These are phyloP conservation scores for Neoniphon sammara DNA, from an alignment of 2,797 vertebrate species.

Conservation along the genomic window DNA sequence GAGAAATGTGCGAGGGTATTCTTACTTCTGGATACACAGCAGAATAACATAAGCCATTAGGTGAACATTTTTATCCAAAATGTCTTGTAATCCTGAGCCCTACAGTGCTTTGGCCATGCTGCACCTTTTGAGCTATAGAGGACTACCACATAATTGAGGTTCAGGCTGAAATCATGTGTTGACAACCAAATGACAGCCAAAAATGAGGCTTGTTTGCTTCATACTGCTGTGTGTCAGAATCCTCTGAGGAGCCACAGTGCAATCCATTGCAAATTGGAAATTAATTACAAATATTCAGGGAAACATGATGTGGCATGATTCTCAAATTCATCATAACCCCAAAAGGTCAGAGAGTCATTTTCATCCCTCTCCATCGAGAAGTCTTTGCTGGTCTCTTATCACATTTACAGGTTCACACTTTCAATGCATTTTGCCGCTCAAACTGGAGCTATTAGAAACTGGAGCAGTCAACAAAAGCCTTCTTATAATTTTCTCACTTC, in stretches of 20 bases:
- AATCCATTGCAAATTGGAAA: background rate
- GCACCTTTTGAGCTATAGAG: too few relatives aligned
- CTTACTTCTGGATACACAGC: background rate
- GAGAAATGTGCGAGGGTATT: background rate
- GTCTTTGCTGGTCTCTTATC: conserved; percentile 30
- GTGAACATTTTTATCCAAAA: background rate
- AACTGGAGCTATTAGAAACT: conserved; percentile 1
- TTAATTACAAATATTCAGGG: conserved; percentile 13
- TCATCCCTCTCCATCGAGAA: conserved; percentile 7
- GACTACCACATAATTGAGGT: background rate
- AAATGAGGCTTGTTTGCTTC: conserved; percentile 1
- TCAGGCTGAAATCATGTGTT: background rate
- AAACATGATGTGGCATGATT: conserved; percentile 35
- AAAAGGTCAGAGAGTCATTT: conserved; percentile 34
- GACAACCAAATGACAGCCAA: background rate
- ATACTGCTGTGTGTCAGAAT: background rate
- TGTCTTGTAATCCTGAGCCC: background rate
- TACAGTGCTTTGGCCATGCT: too few relatives aligned
- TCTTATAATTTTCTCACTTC: background rate
- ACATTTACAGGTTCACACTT: conserved; percentile 18
- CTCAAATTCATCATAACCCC: conserved; percentile 20
- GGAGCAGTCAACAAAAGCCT: conserved; percentile 2
- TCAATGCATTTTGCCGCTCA: conserved; percentile 15
- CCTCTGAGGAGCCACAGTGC: background rate
- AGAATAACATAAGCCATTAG: background rate